A percentile compares a stretch with the other conserved stretches of the same genome.
These are phyloP conservation scores for Triops longicaudatus DNA, from an alignment of 1,140 invertebrate species.

Conservation along the genomic window DNA sequence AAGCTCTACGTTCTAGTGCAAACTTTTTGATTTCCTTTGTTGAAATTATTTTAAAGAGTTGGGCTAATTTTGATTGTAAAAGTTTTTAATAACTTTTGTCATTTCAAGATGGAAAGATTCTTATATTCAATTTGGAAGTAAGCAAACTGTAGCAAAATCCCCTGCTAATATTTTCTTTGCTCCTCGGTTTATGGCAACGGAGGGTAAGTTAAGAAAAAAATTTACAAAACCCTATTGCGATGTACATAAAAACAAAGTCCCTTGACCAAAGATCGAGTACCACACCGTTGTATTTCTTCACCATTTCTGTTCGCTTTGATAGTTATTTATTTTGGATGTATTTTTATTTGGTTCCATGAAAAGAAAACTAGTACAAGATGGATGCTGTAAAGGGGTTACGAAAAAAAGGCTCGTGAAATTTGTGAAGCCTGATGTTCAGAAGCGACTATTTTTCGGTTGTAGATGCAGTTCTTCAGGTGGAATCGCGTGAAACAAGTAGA, in stretches of 20 bases:
- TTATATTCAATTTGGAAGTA: neutral
- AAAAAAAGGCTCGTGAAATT: neutral
- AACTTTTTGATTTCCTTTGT: neutral
- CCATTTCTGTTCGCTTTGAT: neutral
- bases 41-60: neutral
- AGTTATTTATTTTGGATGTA: neutral
- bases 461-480: neutral
- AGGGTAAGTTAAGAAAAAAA: neutral
- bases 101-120: neutral
- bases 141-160: neutral
- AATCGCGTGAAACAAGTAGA: neutral
- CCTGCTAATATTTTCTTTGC: neutral
- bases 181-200: neutral
- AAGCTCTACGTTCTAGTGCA: neutral
- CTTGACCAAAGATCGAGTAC: slow-evolving; percentile 9
- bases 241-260: slow-evolving; percentile 2
- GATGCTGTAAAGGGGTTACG: neutral
- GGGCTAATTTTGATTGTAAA: neutral
- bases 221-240: neutral
- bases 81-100: neutral
- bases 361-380: neutral
- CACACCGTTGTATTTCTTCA: neutral
- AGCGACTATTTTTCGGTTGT: neutral
- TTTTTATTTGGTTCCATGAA: neutral
- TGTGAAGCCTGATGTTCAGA: neutral